phyloP scores from a whole-genome alignment of 2,888 invertebrate species.

The Mythimna ferrago region DNA sequence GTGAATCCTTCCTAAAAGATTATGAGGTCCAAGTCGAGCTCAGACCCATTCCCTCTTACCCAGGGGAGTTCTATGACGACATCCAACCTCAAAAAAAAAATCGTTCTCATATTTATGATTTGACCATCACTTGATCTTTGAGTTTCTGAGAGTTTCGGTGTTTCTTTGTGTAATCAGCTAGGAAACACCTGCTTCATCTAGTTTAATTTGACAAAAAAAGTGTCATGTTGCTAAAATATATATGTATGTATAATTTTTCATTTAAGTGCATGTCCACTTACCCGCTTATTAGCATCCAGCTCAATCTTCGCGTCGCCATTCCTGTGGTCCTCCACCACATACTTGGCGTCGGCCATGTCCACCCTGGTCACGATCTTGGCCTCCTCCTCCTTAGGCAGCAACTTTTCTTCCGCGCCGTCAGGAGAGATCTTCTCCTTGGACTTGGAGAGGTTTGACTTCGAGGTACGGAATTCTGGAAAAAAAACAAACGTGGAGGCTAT shows the following conservation, averaged over 20 bases:
- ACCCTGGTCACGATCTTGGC: conserved; percentile 91
- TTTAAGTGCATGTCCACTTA: conserved; percentile 58
- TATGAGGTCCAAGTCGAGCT: too few species aligned
- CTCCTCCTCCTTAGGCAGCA: conserved; percentile 91
- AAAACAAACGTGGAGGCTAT: not conserved
- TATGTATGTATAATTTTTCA: not conserved
- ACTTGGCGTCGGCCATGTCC: conserved; percentile 93
- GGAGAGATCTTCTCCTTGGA: conserved; percentile 86
- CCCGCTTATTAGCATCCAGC: conserved; percentile 92
- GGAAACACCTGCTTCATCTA: too few species aligned
- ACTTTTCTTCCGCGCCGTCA: conserved; percentile 94
- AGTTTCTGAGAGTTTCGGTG: too few species aligned
- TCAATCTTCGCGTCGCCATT: conserved; percentile 98
- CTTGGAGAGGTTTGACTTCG: conserved; percentile 82
- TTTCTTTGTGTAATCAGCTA: too few species aligned
- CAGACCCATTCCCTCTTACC: too few species aligned
- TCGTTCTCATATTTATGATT: too few species aligned
- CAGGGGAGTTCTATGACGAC: too few species aligned
- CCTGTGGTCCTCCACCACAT: conserved; percentile 93
- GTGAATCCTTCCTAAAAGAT: too few species aligned
- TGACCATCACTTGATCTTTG: too few species aligned
- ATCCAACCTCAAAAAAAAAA: too few species aligned
- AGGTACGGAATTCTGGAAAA: conserved; percentile 77
- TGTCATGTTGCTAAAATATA: too few species aligned
- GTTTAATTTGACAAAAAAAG: not conserved